Conservation (phyloP, 2,113 vertebrate species). For the Acanthisitta chloris region DNA sequence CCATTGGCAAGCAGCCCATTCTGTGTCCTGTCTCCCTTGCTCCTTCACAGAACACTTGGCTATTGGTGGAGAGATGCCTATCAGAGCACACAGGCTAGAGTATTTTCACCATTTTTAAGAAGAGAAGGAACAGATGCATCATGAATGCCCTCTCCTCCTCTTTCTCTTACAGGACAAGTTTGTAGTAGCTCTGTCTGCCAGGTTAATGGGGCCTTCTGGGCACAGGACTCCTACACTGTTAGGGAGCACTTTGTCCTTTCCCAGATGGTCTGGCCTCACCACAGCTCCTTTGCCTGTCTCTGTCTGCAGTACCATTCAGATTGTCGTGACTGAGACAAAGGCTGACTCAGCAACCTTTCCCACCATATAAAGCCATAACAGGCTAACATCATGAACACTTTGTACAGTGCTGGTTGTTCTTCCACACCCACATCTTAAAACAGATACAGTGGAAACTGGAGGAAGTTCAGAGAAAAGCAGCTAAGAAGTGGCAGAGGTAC, state of each 20-base stretch:
- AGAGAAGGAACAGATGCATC: neutral
- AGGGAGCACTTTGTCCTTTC: neutral
- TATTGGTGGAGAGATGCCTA: neutral
- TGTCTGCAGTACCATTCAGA: neutral
- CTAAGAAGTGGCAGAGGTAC: neutral
- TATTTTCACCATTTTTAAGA: neutral
- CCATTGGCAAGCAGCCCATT: rapidly evolving
- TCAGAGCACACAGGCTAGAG: neutral
- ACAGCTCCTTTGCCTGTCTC: neutral
- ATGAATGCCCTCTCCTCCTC: neutral
- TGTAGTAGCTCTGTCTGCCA: neutral
- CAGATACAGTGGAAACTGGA: neutral
- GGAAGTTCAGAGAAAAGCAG: neutral
- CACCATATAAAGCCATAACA: neutral
- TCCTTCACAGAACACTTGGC: neutral
- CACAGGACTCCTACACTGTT: neutral
- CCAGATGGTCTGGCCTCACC: neutral
- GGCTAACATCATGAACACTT: neutral
- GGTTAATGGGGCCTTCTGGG: neutral
- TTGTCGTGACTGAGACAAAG: neutral
- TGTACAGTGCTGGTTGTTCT: neutral
- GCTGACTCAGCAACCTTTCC: conserved; percentile 6
- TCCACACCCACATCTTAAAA: neutral
- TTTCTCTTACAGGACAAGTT: neutral
- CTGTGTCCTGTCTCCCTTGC: neutral